A percentile compares a stretch with the other conserved stretches of the same genome.
These are phyloP conservation scores for Siniperca obscura DNA, from an alignment of 2,797 vertebrate genomes.

Conservation along the genomic window DNA sequence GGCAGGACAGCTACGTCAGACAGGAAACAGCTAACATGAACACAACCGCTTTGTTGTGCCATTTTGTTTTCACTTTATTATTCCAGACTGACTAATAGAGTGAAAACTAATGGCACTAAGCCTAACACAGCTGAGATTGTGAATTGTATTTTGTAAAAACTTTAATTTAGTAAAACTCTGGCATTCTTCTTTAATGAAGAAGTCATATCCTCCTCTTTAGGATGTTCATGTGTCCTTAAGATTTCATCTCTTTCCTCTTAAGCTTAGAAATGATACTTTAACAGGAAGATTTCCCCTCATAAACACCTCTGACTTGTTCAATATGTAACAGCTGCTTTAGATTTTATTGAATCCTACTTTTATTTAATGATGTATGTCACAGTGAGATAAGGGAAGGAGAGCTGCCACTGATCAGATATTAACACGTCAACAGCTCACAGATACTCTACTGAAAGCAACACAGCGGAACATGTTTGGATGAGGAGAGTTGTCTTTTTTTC, in stretches of 20 bases:
- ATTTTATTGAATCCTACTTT: not conserved
- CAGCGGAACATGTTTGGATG: conserved; percentile 32
- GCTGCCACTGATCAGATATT: conserved; percentile 40
- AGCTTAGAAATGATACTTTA: not conserved
- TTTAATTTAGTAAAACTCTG: too few relatives aligned
- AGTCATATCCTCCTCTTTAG: not conserved
- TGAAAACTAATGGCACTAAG: too few relatives aligned
- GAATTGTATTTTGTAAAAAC: too few relatives aligned
- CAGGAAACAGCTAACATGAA: too few relatives aligned
- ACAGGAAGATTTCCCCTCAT: not conserved
- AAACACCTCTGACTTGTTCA: not conserved
- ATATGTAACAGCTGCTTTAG: not conserved
- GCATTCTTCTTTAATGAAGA: not conserved
- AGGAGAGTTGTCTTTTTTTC: not conserved
- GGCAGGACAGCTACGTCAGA: too few relatives aligned
- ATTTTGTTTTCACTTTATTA: too few relatives aligned
- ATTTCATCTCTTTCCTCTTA: not conserved
- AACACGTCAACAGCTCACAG: conserved; percentile 50
- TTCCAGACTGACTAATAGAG: too few relatives aligned
- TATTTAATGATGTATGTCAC: conserved; percentile 6
- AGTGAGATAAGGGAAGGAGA: conserved; percentile 4
- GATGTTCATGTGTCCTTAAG: not conserved
- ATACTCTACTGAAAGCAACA: conserved; percentile 6
- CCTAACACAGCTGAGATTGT: too few relatives aligned
- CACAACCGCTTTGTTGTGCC: too few relatives aligned